These are phyloP conservation scores for Spermophilus dauricus DNA, from an alignment of 2,113 vertebrate species.

Conservation along the genomic window DNA sequence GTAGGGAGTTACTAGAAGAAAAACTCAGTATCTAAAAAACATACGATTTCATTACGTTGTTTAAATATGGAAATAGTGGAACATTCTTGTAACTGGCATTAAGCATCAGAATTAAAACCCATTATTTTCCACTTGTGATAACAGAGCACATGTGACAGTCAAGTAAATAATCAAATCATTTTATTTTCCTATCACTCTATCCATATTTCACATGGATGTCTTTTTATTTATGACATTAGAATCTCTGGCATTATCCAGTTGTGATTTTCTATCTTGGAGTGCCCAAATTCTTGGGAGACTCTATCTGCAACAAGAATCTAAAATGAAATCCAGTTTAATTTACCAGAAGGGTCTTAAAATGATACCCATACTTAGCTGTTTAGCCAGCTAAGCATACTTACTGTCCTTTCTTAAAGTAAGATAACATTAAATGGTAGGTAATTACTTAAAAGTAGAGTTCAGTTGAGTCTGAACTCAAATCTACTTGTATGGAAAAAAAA, in stretches of 20 bases:
- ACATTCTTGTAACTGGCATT: background rate
- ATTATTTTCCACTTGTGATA: background rate
- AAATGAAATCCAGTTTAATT: background rate
- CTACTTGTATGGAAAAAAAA: background rate
- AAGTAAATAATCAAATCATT: background rate
- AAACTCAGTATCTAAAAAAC: background rate
- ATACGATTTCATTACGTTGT: background rate
- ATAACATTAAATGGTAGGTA: background rate
- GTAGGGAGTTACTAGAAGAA: too few relatives aligned
- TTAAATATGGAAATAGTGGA: background rate
- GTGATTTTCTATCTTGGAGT: background rate
- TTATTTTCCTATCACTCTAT: background rate
- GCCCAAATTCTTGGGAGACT: background rate
- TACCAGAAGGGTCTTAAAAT: background rate
- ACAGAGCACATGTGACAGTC: background rate
- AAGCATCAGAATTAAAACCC: background rate
- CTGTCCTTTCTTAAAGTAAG: background rate
- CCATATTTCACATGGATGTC: background rate
- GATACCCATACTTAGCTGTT: background rate
- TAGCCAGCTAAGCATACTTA: background rate
- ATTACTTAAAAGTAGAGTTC: background rate
- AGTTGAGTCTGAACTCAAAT: background rate
- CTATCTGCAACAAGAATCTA: background rate
- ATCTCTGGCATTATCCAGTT: background rate
- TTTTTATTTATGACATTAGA: background rate